Conservation (phyloP, 64 coral and sea anemone species). For the Pachyseris speciosa region DNA sequence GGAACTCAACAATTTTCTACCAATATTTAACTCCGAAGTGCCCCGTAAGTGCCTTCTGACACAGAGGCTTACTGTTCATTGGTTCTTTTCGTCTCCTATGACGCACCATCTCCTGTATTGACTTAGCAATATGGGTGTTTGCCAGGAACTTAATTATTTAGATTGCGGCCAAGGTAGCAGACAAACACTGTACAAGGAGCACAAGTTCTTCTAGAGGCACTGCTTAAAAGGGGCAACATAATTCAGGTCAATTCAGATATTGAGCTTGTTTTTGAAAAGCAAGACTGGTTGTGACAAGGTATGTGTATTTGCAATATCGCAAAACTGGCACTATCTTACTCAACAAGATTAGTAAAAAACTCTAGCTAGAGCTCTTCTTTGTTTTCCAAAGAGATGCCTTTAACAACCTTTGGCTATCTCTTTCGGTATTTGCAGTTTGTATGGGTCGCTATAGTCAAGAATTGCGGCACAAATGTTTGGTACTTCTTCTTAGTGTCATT, state of each 20-base stretch:
- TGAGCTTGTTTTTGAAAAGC: neutral
- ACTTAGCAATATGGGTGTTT: slow-evolving; percentile 23
- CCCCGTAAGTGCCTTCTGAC: neutral
- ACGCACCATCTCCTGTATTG: slow-evolving; percentile 17
- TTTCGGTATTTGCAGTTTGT: neutral
- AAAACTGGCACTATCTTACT: neutral
- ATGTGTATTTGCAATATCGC: neutral
- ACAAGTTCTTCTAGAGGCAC: neutral
- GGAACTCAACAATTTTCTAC: neutral
- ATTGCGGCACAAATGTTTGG: neutral
- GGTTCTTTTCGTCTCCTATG: neutral
- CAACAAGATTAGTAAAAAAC: neutral
- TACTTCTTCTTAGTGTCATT: neutral
- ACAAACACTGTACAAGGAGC: neutral
- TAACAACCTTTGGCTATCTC: neutral
- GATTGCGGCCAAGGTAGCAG: neutral
- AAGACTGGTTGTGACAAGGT: neutral
- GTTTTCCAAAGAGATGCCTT: neutral
- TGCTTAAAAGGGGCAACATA: neutral
- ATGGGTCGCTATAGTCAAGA: neutral
- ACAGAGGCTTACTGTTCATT: neutral
- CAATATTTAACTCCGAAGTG: neutral
- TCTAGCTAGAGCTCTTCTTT: neutral
- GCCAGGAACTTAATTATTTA: slow-evolving; percentile 22
- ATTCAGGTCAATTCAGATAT: neutral